Evolutionary conservation across 2,113 vertebrate genomes (phyloP), one percentile per base, ranked within the genome.

Genomic region (Eclectus roratus): DNA sequence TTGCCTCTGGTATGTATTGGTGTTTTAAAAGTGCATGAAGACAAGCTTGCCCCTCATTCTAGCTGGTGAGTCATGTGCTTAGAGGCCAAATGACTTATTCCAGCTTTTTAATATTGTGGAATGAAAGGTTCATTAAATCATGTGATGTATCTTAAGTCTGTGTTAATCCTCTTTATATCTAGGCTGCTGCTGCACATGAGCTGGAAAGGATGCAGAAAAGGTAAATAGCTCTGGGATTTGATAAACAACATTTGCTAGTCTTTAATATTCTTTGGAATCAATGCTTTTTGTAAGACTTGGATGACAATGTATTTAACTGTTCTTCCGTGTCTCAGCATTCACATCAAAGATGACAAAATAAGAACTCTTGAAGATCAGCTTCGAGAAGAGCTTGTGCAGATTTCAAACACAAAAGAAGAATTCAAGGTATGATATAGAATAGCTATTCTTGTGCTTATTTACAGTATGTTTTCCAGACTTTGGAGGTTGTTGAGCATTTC

Each of bases 141-240:
- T 97, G 82, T 93, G 91, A 96, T 97, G 92, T 88, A 52, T 68
- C 61, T 58, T 97, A 95, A 97, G 85, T 94, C 83, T 78, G 44
- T 80, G 85, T 93, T 98, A 79, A 94, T 97, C 93, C 92, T 96
- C 97, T 97, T 95, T 92, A 89, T 91, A 79, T 94, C 91, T 88
- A 98, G 98, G 98, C 97, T 94, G 96, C 95, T 94, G 95, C 98
- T 89, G 96, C 97, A 73, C 98, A 97, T 89, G 97, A 98, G 85
- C 89, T 98, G 92, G 98, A 98, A 85, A 98, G 98, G 95, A 97
- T 98, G 96, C 98, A 98, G 86, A 98, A 98, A 97, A 98, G 98
- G 98, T 98, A 93, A 96, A 94, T 94, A 76, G 95, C 91, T 89
- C 69, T 92, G 71, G 61, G 65, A 49, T 91, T 80, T 92, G 76